phyloP scores from a whole-genome alignment of 2,888 invertebrate genomes.

The Ypsolopha sequella region DNA sequence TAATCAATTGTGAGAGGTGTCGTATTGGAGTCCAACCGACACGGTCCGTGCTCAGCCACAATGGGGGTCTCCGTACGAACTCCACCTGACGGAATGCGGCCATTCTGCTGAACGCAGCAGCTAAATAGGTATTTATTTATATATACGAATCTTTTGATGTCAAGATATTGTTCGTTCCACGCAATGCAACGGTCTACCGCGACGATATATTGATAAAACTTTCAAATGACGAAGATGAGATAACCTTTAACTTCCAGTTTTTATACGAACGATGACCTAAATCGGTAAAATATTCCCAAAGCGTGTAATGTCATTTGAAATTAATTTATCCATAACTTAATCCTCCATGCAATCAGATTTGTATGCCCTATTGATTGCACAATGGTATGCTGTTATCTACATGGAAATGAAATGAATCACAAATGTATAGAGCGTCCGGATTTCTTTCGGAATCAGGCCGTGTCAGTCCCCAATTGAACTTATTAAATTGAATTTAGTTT shows the following conservation, averaged over 20 bases:
- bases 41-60: slow-evolving; percentile 36
- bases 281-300: not conserved
- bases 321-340: not conserved
- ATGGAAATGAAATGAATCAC: slow-evolving; percentile 19
- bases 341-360: slow-evolving; percentile 1
- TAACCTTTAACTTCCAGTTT: slow-evolving; percentile 7
- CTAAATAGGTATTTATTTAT: not conserved
- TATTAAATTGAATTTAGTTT: slow-evolving; percentile 46
- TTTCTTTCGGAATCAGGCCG: slow-evolving; percentile 39
- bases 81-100: slow-evolving; percentile 26
- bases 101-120: not conserved
- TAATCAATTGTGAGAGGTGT: slow-evolving; percentile 46
- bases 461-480: slow-evolving; percentile 60
- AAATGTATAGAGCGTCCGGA: slow-evolving; percentile 31
- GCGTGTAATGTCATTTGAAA: not conserved
- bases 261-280: slow-evolving; percentile 2
- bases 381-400: no score
- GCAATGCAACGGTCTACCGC: not conserved
- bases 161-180: not conserved
- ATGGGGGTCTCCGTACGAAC: slow-evolving; percentile 22
- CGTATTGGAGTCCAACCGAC: slow-evolving; percentile 35
- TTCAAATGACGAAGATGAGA: no score
- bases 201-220: no score
- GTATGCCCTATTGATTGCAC: no score
- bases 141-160: not conserved